Base-by-base conservation (phyloP, 1,140 invertebrate genomes). In the Ditylenchus dipsaci region DNA sequence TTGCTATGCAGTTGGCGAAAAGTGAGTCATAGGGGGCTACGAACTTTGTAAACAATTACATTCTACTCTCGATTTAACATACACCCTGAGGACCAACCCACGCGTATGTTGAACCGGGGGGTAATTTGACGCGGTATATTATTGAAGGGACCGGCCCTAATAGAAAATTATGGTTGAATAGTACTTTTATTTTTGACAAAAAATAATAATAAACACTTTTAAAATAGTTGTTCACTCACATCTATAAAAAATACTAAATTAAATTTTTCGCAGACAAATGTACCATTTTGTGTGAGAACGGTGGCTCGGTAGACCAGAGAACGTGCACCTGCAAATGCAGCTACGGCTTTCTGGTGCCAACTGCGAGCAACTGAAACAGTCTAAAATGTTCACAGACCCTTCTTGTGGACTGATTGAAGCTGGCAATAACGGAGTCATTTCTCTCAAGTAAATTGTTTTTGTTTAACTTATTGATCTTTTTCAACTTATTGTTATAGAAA, bases 211-310 rank as follows among this genome's bases (percentile, higher is more conserved):
- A 38, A 38, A 38, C 33, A 38, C 33, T n/a, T n/a, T n/a, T n/a
- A n/a, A n/a, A n/a, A n/a, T n/a, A n/a, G n/a, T n/a, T n/a, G n/a
- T n/a, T n/a, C n/a, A n/a, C n/a, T n/a, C n/a, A n/a, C n/a, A n/a
- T n/a, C n/a, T n/a, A n/a, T n/a, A 38, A 38, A 38, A 38, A 38
- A 53, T 61, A 61, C 3, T 30, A 21, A 8, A 30, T 27, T 61
- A n/a, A n/a, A 5, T 61, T 61, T 61, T 61, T 23, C 64, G 3
- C 56, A 66, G 65, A 66, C 64, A 66, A 66, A 66, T 66, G 57
- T 63, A 66, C 57, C 26, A 66, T 66, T 42, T 29, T 66, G 23
- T 66, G 65, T 29, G 57, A 64, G 21, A 66, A 66, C 33, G 65
- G 65, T 9, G 65, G 65, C 23, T 68, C 33, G 1, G 57, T 66